Evolutionary conservation across 2,113 vertebrate genomes (phyloP).

Genomic region (Psilopsiagon aurifrons): DNA sequence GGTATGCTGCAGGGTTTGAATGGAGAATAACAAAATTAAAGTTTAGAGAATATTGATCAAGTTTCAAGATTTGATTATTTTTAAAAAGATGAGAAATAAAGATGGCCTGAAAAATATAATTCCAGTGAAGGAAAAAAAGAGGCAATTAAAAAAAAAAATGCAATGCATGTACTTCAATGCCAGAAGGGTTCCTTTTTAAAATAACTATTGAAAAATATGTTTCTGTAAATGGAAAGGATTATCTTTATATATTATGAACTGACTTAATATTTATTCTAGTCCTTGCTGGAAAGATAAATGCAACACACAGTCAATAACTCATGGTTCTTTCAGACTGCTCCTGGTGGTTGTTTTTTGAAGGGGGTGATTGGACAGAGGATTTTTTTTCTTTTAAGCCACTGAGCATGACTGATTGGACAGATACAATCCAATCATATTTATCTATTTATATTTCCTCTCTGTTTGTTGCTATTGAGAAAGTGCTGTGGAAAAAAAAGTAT

Average conservation of each 20-base stretch:
- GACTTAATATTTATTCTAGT: not conserved
- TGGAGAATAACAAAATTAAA: not conserved
- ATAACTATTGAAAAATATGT: not conserved
- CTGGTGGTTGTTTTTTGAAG: not conserved
- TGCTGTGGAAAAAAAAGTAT: not conserved
- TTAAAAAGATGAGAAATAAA: not conserved
- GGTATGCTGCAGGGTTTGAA: not conserved
- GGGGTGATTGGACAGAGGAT: not conserved
- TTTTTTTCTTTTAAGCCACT: not conserved
- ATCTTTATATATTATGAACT: not conserved
- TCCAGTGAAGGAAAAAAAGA: not conserved
- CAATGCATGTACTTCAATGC: not conserved
- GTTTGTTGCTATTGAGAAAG: not conserved
- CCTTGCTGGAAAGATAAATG: not conserved
- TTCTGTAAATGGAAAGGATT: not conserved
- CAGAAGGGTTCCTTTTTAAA: not conserved
- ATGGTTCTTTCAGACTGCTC: not conserved
- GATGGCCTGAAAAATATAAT: not conserved
- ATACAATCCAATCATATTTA: not conserved
- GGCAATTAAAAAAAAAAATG: not conserved
- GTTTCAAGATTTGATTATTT: not conserved
- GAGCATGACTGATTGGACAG: not conserved
- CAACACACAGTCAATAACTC: not conserved
- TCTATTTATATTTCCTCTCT: not conserved
- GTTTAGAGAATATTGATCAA: not conserved